A percentile compares a stretch with the other conserved stretches of the same genome.
Evolutionary conservation across 2,888 invertebrate genomes (phyloP).

Genomic region (Synergus japonicus): DNA sequence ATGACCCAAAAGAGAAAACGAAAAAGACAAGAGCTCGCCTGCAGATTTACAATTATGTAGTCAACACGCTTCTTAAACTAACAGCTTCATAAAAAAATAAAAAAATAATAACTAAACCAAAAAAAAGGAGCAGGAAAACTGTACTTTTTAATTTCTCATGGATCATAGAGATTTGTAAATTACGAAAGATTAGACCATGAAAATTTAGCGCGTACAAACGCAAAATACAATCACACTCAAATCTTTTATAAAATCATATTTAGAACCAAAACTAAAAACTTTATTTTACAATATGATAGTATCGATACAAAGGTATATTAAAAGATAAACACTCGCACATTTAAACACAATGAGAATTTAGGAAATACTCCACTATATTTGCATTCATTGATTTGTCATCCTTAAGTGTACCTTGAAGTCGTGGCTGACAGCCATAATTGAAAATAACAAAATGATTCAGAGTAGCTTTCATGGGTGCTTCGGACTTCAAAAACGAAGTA

Average conservation of each 20-base stretch:
- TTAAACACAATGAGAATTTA: slow-evolving; percentile 52
- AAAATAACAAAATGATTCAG: slow-evolving; percentile 44
- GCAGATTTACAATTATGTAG: slow-evolving; percentile 12
- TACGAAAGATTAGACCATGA: not conserved
- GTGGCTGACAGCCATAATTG: slow-evolving; percentile 25
- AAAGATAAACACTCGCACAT: slow-evolving; percentile 64
- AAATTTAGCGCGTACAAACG: slow-evolving; percentile 19
- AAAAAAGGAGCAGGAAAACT: not conserved
- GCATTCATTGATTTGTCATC: slow-evolving; percentile 31
- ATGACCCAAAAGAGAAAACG: slow-evolving; percentile 15
- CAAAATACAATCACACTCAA: not conserved
- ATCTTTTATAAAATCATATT: slow-evolving; percentile 34
- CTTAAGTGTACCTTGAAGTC: slow-evolving; percentile 31
- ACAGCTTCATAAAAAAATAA: slow-evolving; percentile 4
- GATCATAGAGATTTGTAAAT: not conserved
- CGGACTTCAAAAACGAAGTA: slow-evolving; percentile 46
- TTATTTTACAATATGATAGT: slow-evolving; percentile 56
- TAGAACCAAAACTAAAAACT: slow-evolving; percentile 56
- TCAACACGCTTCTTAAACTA: slow-evolving; percentile 18
- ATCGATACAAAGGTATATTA: slow-evolving; percentile 63
- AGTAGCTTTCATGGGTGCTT: slow-evolving; percentile 45
- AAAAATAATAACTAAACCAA: not conserved
- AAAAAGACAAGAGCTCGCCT: slow-evolving; percentile 1
- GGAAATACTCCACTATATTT: slow-evolving; percentile 45
- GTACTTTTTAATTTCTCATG: slow-evolving; percentile 24